phyloP scores from a whole-genome alignment of 2,113 vertebrate genomes.

The Pardalotus punctatus region DNA sequence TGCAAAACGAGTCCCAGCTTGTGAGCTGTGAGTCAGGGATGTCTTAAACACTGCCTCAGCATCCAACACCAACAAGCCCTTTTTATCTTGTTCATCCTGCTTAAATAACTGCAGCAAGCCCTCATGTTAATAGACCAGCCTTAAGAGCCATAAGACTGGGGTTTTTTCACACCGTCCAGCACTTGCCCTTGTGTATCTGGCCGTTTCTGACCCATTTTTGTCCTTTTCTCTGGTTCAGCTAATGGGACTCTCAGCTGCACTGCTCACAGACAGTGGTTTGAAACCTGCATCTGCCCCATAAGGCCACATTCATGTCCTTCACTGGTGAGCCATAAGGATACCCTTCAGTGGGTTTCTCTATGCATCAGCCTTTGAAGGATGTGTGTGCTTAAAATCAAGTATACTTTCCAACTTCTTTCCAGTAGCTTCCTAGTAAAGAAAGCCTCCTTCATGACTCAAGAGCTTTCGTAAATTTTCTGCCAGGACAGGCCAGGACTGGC shows the following conservation, averaged over 20 bases:
- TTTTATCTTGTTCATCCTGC: slow-evolving; percentile 1
- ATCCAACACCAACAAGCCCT: slow-evolving; percentile 19
- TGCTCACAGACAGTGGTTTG: background rate
- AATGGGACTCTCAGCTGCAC: background rate
- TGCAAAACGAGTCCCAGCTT: slow-evolving; percentile 57
- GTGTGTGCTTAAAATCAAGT: background rate
- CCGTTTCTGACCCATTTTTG: background rate
- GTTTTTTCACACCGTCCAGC: background rate
- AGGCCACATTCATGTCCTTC: background rate
- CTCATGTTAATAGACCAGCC: background rate
- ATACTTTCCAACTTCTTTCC: background rate
- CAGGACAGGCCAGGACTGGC: background rate
- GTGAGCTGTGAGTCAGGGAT: slow-evolving; percentile 28
- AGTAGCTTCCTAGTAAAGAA: background rate
- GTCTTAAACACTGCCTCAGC: slow-evolving; percentile 35
- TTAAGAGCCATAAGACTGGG: background rate
- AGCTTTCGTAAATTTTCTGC: background rate
- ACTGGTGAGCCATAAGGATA: background rate
- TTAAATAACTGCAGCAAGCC: slow-evolving; percentile 22
- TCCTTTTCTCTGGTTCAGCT: background rate
- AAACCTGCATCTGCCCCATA: background rate
- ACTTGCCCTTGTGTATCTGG: background rate
- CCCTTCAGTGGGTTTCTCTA: background rate
- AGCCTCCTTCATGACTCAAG: background rate
- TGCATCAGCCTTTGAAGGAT: background rate